Conservation (phyloP, 2,797 vertebrate species). For the Bradypus variegatus region DNA sequence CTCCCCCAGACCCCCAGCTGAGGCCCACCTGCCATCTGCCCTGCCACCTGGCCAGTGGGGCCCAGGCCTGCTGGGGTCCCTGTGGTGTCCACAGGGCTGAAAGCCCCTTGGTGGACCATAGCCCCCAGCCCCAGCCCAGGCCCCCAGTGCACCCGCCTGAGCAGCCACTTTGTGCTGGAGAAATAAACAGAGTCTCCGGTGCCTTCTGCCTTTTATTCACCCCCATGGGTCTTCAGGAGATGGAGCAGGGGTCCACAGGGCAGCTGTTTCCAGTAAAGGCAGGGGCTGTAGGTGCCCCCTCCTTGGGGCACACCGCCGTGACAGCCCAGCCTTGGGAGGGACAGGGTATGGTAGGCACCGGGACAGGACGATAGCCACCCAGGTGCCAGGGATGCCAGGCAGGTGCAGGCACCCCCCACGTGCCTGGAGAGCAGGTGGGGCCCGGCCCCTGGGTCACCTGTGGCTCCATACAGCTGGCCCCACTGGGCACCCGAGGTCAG, state of each 20-base stretch:
- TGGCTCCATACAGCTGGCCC: slow-evolving; percentile 59
- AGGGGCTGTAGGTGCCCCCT: too few relatives aligned
- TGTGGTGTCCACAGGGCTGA: too few relatives aligned
- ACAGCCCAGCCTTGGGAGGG: slow-evolving; percentile 62
- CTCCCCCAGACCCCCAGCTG: slow-evolving; percentile 80
- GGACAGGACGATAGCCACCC: slow-evolving; percentile 7
- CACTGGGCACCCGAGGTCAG: not conserved
- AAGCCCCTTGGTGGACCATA: too few relatives aligned
- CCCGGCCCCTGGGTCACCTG: slow-evolving; percentile 60
- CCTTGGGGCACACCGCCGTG: not conserved
- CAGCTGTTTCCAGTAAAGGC: too few relatives aligned
- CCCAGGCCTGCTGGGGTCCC: not conserved
- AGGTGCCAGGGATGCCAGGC: too few relatives aligned
- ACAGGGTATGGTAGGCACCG: slow-evolving; percentile 83
- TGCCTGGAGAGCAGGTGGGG: slow-evolving; percentile 23
- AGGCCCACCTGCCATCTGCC: not conserved
- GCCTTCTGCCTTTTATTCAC: not conserved
- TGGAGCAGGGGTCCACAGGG: too few relatives aligned
- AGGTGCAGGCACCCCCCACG: slow-evolving; percentile 77
- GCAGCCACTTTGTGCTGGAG: too few relatives aligned
- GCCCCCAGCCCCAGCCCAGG: not conserved
- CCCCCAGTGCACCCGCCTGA: not conserved
- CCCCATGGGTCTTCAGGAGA: not conserved
- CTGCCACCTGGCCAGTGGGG: not conserved
- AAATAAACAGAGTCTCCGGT: too few relatives aligned